These are phyloP conservation scores for Phenganax stokvisi DNA, from an alignment of 92 coral and sea anemone genomes.

Conservation along the genomic window DNA sequence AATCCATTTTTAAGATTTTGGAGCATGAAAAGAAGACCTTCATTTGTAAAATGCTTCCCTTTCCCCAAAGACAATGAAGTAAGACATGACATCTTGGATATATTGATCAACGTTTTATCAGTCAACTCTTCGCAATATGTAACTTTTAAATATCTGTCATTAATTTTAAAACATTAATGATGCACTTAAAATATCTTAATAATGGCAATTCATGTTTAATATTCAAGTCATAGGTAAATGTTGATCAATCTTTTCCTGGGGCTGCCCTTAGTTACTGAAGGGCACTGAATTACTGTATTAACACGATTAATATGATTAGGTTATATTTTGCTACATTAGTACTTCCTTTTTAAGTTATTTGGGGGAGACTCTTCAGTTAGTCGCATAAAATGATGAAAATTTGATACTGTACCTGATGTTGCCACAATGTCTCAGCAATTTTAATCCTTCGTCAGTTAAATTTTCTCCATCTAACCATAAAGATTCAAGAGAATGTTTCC, in stretches of 20 bases:
- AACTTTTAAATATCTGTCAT: constrained; percentile 64
- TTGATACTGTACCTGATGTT: constrained; percentile 54
- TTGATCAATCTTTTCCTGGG: too few relatives aligned
- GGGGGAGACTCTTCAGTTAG: too few relatives aligned
- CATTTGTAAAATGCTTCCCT: constrained; percentile 69
- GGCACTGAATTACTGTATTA: too few relatives aligned
- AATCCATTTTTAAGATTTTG: constrained; percentile 63
- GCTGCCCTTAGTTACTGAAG: too few relatives aligned
- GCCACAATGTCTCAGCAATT: constrained; percentile 59
- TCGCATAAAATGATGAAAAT: neutral
- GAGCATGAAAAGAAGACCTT: constrained; percentile 60
- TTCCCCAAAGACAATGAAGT: constrained; percentile 59
- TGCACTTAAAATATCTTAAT: neutral
- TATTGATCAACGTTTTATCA: constrained; percentile 57
- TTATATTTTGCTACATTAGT: too few relatives aligned
- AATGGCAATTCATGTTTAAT: neutral
- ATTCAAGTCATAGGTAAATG: too few relatives aligned
- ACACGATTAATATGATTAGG: too few relatives aligned
- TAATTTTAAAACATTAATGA: constrained; percentile 3
- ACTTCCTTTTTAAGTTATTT: too few relatives aligned
- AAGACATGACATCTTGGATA: constrained; percentile 62
- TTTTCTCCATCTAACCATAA: constrained; percentile 94
- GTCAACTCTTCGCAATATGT: constrained; percentile 79
- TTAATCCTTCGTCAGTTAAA: constrained; percentile 61
- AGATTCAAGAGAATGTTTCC: constrained; percentile 50